These are phyloP conservation scores for Coboldia fuscipes DNA, from an alignment of 1,140 invertebrate species.

Conservation along the genomic window DNA sequence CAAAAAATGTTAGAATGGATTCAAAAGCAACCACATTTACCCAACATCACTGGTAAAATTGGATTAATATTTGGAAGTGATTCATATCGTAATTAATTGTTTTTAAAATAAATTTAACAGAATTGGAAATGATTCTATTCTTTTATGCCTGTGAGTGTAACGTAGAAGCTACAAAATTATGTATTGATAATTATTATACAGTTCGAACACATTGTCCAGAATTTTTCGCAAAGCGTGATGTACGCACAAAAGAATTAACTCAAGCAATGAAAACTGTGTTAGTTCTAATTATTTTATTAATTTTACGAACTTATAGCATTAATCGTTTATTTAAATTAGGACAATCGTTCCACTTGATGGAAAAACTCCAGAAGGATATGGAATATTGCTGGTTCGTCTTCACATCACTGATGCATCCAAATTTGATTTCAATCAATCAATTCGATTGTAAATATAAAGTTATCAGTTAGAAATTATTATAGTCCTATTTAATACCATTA, in stretches of 20 bases:
- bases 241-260: conserved; percentile 22
- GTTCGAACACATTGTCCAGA: conserved; percentile 34
- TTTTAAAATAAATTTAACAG: too few relatives aligned
- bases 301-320: too few relatives aligned
- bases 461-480: background rate
- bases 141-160: conserved; percentile 37
- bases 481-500: too few relatives aligned
- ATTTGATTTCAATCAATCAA: conserved; percentile 28
- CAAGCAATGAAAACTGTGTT: conserved; percentile 25
- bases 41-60: conserved; percentile 24
- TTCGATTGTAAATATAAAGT: conserved; percentile 18
- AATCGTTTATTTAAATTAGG: conserved; percentile 14
- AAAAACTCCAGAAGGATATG: conserved; percentile 28
- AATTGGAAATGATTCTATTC: conserved; percentile 34
- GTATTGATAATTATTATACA: conserved; percentile 39
- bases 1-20: conserved; percentile 33
- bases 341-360: conserved; percentile 22
- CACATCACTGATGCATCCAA: conserved; percentile 29
- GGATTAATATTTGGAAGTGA: too few relatives aligned
- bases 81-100: too few relatives aligned
- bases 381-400: conserved; percentile 26
- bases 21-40: conserved; percentile 36
- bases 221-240: conserved; percentile 33
- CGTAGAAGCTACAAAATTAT: conserved; percentile 34
- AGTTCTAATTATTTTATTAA: conserved; percentile 9